phyloP scores from a whole-genome alignment of 37 sponge, comb jelly and placozoan genomes.

The Diacarnus erythraeanus region DNA sequence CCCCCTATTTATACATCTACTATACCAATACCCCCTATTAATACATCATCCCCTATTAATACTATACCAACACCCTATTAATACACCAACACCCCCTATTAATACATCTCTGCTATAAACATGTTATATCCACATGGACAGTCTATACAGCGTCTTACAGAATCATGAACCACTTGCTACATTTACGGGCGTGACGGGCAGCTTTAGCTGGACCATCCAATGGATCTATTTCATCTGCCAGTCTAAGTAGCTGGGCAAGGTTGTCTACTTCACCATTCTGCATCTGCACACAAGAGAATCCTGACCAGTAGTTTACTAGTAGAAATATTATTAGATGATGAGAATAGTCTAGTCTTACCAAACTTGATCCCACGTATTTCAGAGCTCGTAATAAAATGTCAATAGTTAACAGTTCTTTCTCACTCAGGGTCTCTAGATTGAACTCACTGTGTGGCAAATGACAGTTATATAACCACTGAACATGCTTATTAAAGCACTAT shows the following conservation, averaged over 20 bases:
- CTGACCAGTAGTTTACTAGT: neutral
- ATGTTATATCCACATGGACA: neutral
- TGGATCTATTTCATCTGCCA: conserved; percentile 1
- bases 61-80: neutral
- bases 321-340: too few relatives aligned
- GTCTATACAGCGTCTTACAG: conserved; percentile 23
- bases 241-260: conserved; percentile 7
- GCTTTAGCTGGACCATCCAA: neutral
- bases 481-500: too few relatives aligned
- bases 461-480: too few relatives aligned
- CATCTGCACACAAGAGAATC: neutral
- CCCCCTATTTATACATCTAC: too few relatives aligned
- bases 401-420: conserved; percentile 33
- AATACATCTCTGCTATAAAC: neutral
- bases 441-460: conserved; percentile 29
- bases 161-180: conserved; percentile 15
- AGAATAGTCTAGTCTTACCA: too few relatives aligned
- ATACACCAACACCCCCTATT: neutral
- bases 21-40: too few relatives aligned
- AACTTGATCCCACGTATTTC: too few relatives aligned
- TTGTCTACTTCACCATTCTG: neutral
- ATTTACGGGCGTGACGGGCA: neutral
- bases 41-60: too few relatives aligned
- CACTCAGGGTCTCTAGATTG: conserved; percentile 17
- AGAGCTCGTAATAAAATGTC: conserved; percentile 40